phyloP scores from a whole-genome alignment of 2,888 invertebrate genomes.

The Eilema sororculum region DNA sequence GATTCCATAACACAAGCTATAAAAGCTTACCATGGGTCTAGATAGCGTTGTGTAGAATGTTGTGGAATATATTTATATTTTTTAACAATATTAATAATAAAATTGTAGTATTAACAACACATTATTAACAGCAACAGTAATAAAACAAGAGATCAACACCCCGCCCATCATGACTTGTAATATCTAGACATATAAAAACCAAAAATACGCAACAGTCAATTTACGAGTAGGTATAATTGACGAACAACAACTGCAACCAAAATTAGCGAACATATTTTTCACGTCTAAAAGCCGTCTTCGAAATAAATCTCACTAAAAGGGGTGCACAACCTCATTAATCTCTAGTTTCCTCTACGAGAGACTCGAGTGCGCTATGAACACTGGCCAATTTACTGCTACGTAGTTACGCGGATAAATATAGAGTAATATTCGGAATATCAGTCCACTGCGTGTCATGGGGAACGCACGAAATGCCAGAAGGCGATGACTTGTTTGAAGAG shows the following conservation, averaged over 20 bases:
- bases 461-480: not conserved
- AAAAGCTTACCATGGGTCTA: too few relatives aligned
- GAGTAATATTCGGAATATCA: slow-evolving; percentile 3
- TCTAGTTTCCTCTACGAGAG: slow-evolving; percentile 35
- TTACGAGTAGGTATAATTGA: too few relatives aligned
- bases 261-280: slow-evolving; percentile 28
- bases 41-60: too few relatives aligned
- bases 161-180: too few relatives aligned
- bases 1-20: too few relatives aligned
- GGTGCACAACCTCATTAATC: slow-evolving; percentile 52
- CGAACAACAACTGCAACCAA: slow-evolving; percentile 4
- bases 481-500: not conserved
- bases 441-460: not conserved
- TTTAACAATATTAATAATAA: too few relatives aligned
- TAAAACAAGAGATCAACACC: too few relatives aligned
- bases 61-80: too few relatives aligned
- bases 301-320: slow-evolving; percentile 51
- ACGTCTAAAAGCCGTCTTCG: slow-evolving; percentile 24
- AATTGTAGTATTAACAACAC: too few relatives aligned
- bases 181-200: too few relatives aligned
- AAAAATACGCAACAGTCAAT: too few relatives aligned
- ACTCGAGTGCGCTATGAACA: slow-evolving; percentile 40
- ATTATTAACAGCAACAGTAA: too few relatives aligned
- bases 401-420: slow-evolving; percentile 10
- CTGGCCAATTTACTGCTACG: slow-evolving; percentile 18